phyloP scores from a whole-genome alignment of 1,140 invertebrate genomes.

The Thalassaphorura encarpata region DNA sequence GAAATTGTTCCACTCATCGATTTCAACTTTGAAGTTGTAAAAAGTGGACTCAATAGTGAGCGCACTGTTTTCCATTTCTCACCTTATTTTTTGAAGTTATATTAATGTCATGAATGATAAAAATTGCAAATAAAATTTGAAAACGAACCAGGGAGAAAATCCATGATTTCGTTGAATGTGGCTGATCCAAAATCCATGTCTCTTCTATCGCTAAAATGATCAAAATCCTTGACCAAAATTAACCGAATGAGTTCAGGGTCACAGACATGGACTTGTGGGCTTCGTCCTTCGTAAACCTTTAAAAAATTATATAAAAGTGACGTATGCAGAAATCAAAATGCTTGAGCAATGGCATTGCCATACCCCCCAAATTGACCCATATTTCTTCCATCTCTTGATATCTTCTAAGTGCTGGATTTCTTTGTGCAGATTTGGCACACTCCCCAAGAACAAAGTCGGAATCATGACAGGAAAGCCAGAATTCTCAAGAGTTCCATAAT shows the following conservation, averaged over 20 bases:
- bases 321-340: too few species aligned
- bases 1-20: constrained; percentile 2
- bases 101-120: background rate
- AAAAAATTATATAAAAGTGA: too few species aligned
- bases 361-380: constrained; percentile 25
- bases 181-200: constrained; percentile 5
- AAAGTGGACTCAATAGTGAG: constrained; percentile 3
- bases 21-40: too few species aligned
- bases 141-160: constrained; percentile 7
- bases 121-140: background rate
- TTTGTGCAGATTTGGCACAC: constrained; percentile 21
- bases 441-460: constrained; percentile 21
- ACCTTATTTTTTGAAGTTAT: constrained; percentile 8
- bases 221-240: constrained; percentile 16
- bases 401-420: constrained; percentile 24
- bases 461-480: constrained; percentile 23
- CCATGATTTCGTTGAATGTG: constrained; percentile 12
- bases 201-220: constrained; percentile 9
- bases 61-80: constrained; percentile 18
- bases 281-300: constrained; percentile 6
- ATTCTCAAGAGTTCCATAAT: constrained; percentile 24
- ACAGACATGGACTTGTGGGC: constrained; percentile 9
- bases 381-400: constrained; percentile 19
- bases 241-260: constrained; percentile 15
- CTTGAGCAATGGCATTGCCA: too few species aligned